These are phyloP conservation scores for Leptopilina clavipes DNA, from an alignment of 1,140 invertebrate species.

Conservation along the genomic window DNA sequence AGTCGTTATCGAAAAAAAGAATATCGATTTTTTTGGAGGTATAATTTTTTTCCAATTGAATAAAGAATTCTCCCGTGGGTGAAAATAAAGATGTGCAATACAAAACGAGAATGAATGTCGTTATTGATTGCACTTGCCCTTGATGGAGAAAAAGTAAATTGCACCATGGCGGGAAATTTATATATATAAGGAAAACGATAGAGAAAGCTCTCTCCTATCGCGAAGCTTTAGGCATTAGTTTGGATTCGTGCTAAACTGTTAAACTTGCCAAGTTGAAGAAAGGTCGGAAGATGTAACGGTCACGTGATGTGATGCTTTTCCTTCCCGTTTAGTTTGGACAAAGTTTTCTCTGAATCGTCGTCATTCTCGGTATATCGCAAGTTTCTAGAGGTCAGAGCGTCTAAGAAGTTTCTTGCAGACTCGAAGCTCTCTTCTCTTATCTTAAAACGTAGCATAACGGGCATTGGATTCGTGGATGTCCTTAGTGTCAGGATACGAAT, in stretches of 20 bases:
- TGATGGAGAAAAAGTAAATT: conserved; percentile 43
- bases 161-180: neutral
- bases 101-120: neutral
- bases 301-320: conserved; percentile 52
- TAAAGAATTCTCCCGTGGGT: neutral
- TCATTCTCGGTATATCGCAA: conserved; percentile 49
- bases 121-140: conserved; percentile 53
- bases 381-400: conserved; percentile 56
- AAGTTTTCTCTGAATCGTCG: conserved; percentile 50
- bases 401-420: conserved; percentile 59
- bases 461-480: conserved; percentile 46
- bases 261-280: conserved; percentile 47
- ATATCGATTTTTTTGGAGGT: neutral
- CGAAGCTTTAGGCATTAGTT: conserved; percentile 27
- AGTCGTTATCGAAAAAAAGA: no score
- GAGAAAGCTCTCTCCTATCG: conserved; percentile 25
- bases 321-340: conserved; percentile 50
- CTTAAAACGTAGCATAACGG: conserved; percentile 52
- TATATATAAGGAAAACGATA: conserved; percentile 34
- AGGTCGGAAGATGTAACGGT: conserved; percentile 50
- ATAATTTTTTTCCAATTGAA: no score
- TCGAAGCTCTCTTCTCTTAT: conserved; percentile 53
- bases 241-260: conserved; percentile 46
- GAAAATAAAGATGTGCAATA: neutral
- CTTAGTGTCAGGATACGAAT: conserved; percentile 53